Evolutionary conservation across 2,888 invertebrate species (phyloP).

Genomic region (Caenorhabditis sp.): DNA sequence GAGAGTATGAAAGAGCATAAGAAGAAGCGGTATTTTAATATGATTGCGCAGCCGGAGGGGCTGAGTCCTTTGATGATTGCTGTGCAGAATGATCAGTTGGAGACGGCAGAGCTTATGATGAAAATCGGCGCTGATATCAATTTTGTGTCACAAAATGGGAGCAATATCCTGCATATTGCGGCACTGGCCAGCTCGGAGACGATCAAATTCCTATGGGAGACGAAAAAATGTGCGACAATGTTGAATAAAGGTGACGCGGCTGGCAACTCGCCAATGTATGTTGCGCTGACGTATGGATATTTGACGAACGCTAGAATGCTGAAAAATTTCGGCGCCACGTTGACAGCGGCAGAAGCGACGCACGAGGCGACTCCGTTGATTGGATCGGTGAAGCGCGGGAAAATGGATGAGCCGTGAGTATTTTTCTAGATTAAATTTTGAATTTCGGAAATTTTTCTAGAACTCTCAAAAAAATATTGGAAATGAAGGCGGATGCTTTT

Average conservation of each 20-base stretch:
- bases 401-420: slow-evolving; percentile 30
- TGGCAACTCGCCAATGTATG: slow-evolving; percentile 41
- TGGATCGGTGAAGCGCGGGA: slow-evolving; percentile 43
- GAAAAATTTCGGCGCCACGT: slow-evolving; percentile 23
- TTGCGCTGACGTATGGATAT: slow-evolving; percentile 33
- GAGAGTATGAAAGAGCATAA: slow-evolving; percentile 27
- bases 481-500: slow-evolving; percentile 39
- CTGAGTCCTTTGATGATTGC: slow-evolving; percentile 62
- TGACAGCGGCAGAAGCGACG: slow-evolving; percentile 17
- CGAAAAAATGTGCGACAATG: slow-evolving; percentile 31
- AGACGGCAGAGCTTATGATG: slow-evolving; percentile 57
- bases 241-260: slow-evolving; percentile 21
- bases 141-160: slow-evolving; percentile 94
- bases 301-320: slow-evolving; percentile 31
- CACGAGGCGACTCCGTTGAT: slow-evolving; percentile 34
- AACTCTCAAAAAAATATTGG: slow-evolving; percentile 35
- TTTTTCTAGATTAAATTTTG: slow-evolving; percentile 1
- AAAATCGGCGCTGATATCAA: slow-evolving; percentile 82
- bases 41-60: slow-evolving; percentile 61
- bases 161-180: slow-evolving; percentile 72
- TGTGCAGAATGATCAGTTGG: slow-evolving; percentile 59
- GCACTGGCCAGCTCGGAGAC: slow-evolving; percentile 79
- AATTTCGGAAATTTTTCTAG: slow-evolving; percentile 8
- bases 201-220: slow-evolving; percentile 54
- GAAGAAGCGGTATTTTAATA: slow-evolving; percentile 28